Evolutionary conservation across 2,113 vertebrate species (phyloP).

Genomic region (Phaethon lepturus): DNA sequence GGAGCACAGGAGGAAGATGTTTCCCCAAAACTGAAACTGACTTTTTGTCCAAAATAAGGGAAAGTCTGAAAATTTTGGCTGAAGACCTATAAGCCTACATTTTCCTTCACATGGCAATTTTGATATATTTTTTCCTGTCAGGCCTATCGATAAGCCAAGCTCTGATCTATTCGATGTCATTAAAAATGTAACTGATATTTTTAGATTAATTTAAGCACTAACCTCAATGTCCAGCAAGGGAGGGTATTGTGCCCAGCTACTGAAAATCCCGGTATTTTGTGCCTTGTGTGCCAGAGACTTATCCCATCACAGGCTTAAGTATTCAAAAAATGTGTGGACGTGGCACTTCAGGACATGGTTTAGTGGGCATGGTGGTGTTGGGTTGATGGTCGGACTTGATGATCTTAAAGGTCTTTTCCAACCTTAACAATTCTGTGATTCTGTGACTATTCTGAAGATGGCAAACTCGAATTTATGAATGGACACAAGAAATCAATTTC

Average conservation of each 20-base stretch:
- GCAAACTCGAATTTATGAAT: neutral
- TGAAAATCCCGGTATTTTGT: neutral
- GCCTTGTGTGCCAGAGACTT: neutral
- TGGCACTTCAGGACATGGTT: too few relatives aligned
- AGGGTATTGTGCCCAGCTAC: neutral
- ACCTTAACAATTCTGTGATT: too few relatives aligned
- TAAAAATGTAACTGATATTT: neutral
- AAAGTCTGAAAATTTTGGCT: neutral
- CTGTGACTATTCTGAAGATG: neutral
- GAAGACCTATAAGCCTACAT: neutral
- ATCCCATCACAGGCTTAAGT: neutral
- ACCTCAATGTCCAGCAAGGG: neutral
- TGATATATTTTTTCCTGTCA: neutral
- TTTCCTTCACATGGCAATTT: neutral
- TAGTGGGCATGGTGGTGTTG: too few relatives aligned
- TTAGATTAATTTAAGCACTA: neutral
- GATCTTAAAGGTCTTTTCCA: too few relatives aligned
- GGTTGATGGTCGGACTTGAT: too few relatives aligned
- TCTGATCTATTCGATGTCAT: neutral
- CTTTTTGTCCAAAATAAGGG: neutral
- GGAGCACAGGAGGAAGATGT: neutral
- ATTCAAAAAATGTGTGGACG: too few relatives aligned
- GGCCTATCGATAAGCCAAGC: neutral
- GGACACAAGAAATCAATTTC: neutral
- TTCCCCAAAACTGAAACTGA: neutral